A percentile compares a stretch with the other conserved stretches of the same genome.
phyloP scores from a whole-genome alignment of 2,797 vertebrate species.

The Buceros bicornis region DNA sequence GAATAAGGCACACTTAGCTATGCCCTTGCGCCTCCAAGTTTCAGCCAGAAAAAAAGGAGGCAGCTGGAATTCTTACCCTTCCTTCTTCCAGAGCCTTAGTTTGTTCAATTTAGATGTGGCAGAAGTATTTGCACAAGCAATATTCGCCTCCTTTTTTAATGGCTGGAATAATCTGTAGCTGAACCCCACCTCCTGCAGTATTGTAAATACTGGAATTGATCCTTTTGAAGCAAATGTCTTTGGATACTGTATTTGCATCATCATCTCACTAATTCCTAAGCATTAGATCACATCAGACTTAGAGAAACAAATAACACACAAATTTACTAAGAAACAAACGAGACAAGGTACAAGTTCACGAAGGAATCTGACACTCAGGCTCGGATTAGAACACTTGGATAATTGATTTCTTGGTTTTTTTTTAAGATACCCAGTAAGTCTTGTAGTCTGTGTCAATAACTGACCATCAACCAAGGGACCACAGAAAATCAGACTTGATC shows the following conservation, averaged over 20 bases:
- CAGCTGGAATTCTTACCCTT: conserved; percentile 16
- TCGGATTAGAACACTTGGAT: background rate
- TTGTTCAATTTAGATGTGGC: background rate
- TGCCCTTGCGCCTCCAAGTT: conserved; percentile 15
- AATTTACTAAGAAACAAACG: background rate
- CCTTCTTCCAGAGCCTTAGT: background rate
- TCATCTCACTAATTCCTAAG: background rate
- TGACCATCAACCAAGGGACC: background rate
- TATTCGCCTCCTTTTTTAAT: background rate
- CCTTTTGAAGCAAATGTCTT: background rate
- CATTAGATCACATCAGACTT: background rate
- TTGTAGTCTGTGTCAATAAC: background rate
- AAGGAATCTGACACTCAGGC: background rate
- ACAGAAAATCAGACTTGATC: background rate
- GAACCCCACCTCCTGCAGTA: background rate
- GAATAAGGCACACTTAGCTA: conserved; percentile 27
- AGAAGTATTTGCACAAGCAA: background rate
- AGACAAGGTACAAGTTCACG: background rate
- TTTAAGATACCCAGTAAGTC: background rate
- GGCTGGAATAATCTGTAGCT: background rate
- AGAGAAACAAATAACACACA: background rate
- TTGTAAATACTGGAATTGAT: background rate
- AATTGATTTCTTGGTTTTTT: background rate
- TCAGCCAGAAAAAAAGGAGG: conserved; percentile 7
- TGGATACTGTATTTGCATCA: background rate